Percentiles rank a stretch among this genome's conserved stretches.
phyloP scores from a whole-genome alignment of 2,888 invertebrate species.

The Agrotis segetum region DNA sequence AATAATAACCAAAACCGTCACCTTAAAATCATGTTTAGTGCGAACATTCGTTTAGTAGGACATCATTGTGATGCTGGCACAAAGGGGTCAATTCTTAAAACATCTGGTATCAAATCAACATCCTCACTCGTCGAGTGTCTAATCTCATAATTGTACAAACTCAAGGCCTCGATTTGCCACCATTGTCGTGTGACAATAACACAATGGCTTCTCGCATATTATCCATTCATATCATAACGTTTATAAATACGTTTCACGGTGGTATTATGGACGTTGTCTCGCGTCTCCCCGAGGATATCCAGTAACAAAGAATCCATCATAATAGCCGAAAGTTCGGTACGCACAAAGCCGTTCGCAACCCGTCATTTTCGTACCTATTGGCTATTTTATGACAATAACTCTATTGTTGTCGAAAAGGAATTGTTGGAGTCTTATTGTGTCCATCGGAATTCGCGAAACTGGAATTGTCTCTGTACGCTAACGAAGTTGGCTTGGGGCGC shows the following conservation, averaged over 20 bases:
- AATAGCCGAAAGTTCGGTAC: constrained; percentile 84
- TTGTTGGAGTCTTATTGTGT: constrained; percentile 82
- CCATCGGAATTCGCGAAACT: constrained; percentile 86
- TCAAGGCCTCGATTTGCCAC: constrained; percentile 78
- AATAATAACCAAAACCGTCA: constrained; percentile 39
- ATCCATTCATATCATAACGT: constrained; percentile 90
- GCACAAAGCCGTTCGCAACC: constrained; percentile 86
- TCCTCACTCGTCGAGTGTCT: constrained; percentile 77
- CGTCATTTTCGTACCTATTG: constrained; percentile 90
- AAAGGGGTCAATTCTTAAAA: constrained; percentile 72
- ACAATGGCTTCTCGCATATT: constrained; percentile 84
- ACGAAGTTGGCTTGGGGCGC: constrained; percentile 78
- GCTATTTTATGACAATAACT: constrained; percentile 90
- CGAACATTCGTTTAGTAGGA: constrained; percentile 53
- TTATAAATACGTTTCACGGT: constrained; percentile 88
- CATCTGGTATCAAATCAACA: constrained; percentile 71
- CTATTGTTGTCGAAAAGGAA: constrained; percentile 81
- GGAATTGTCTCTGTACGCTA: constrained; percentile 88
- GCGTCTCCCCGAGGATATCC: constrained; percentile 87
- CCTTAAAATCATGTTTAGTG: constrained; percentile 51
- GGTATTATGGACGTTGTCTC: constrained; percentile 85
- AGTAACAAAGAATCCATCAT: constrained; percentile 86
- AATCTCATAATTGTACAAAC: constrained; percentile 85
- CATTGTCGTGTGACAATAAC: constrained; percentile 77
- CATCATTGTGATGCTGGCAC: constrained; percentile 64